Conservation (phyloP, 2,113 vertebrate genomes). For the Chionomys nivalis region DNA sequence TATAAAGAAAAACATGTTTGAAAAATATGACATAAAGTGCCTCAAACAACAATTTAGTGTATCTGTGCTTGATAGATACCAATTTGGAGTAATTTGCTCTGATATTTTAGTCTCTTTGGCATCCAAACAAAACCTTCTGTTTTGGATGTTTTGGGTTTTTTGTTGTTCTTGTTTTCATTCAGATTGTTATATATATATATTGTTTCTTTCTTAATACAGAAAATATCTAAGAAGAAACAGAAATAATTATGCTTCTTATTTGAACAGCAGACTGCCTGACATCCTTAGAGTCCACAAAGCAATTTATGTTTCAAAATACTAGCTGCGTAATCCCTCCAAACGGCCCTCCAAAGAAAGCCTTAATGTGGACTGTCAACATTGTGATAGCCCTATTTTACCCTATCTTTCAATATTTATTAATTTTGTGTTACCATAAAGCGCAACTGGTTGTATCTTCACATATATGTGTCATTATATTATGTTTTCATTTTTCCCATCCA, state of each 20-base stretch:
- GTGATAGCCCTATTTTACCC: not conserved
- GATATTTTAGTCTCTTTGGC: conserved; percentile 59
- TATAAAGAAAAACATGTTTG: conserved; percentile 51
- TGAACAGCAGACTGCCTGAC: not conserved
- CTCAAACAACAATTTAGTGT: conserved; percentile 56
- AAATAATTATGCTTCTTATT: conserved; percentile 47
- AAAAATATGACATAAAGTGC: conserved; percentile 63
- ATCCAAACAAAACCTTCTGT: conserved; percentile 63
- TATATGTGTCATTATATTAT: not conserved
- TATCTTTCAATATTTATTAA: not conserved
- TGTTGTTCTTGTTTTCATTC: conserved; percentile 40
- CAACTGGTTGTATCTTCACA: not conserved
- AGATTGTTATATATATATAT: not conserved
- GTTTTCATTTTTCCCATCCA: not conserved
- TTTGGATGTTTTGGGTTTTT: not conserved
- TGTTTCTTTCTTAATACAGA: not conserved
- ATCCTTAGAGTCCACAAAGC: not conserved
- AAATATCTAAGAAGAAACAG: conserved; percentile 10
- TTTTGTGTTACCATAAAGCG: not conserved
- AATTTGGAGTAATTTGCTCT: conserved; percentile 74
- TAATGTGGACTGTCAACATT: not conserved
- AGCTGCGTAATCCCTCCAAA: not conserved
- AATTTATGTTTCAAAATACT: not conserved
- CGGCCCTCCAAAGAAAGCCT: not conserved
- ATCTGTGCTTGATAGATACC: conserved; percentile 73